Conservation (phyloP, 1,140 invertebrate species). For the Bombus superbus region DNA sequence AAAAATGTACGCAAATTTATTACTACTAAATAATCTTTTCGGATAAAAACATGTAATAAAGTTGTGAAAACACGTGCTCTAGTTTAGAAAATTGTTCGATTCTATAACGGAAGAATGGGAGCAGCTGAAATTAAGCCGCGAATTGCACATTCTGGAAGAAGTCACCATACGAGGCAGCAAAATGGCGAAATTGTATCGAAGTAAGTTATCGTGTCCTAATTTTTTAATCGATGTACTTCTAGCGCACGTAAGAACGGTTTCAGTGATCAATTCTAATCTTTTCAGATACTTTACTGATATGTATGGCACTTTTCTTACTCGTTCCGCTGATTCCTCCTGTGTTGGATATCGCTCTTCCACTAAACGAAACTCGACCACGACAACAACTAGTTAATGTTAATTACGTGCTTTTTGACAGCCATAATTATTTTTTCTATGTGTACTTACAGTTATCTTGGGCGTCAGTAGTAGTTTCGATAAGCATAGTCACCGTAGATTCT, state of each 20-base stretch:
- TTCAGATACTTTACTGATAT: background rate
- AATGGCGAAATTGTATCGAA: background rate
- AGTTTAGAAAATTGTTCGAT: slow-evolving; percentile 3
- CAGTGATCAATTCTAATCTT: background rate
- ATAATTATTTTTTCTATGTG: background rate
- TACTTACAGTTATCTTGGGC: background rate
- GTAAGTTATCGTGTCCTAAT: background rate
- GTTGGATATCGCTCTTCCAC: background rate
- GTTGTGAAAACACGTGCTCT: background rate
- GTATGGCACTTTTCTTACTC: background rate
- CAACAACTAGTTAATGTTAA: background rate
- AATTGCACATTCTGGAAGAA: background rate
- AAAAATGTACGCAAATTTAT: background rate
- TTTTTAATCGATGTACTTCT: accelerated
- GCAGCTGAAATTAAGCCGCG: background rate
- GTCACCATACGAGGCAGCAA: background rate
- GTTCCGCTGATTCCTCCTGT: background rate
- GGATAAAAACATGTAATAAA: background rate
- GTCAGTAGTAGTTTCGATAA: background rate
- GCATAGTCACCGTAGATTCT: background rate
- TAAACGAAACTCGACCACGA: slow-evolving; percentile 14
- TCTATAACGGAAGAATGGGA: background rate
- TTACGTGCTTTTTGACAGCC: background rate
- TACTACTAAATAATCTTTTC: background rate
- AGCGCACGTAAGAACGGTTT: background rate